Conservation (phyloP, 2,888 invertebrate species). For the Rhingia rostrata region DNA sequence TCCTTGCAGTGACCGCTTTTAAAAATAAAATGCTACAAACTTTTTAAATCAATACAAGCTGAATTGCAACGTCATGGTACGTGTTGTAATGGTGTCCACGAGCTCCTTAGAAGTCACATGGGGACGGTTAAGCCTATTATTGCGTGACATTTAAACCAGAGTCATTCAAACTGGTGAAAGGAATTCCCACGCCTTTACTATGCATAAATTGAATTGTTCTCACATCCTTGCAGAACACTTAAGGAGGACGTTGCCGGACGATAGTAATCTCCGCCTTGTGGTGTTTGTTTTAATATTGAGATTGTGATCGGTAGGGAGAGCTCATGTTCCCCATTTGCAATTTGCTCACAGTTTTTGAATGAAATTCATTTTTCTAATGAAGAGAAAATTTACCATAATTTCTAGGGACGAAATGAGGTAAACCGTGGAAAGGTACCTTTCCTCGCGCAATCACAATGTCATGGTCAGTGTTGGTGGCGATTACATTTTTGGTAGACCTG, state of each 20-base stretch:
- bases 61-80: neutral
- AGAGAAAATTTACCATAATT: constrained; percentile 45
- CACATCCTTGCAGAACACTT: constrained; percentile 8
- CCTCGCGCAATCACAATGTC: constrained; percentile 53
- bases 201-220: constrained; percentile 12
- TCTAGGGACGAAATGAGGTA: neutral
- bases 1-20: neutral
- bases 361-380: constrained; percentile 2
- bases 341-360: neutral
- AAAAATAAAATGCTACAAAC: too few relatives aligned
- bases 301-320: constrained; percentile 50
- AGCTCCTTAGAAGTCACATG: neutral
- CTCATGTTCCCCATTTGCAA: constrained; percentile 33
- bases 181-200: constrained; percentile 13
- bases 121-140: constrained; percentile 17
- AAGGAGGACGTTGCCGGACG: constrained; percentile 7
- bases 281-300: constrained; percentile 18
- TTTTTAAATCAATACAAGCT: neutral
- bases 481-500: neutral
- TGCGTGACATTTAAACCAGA: constrained; percentile 36
- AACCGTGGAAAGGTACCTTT: neutral
- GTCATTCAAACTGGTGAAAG: neutral
- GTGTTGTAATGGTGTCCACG: neutral
- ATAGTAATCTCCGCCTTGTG: constrained; percentile 10
- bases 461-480: constrained; percentile 30